Percentiles rank a stretch among this genome's conserved stretches.
Evolutionary conservation across 2,113 vertebrate genomes (phyloP).

Genomic region (Vulpes ferrilata): DNA sequence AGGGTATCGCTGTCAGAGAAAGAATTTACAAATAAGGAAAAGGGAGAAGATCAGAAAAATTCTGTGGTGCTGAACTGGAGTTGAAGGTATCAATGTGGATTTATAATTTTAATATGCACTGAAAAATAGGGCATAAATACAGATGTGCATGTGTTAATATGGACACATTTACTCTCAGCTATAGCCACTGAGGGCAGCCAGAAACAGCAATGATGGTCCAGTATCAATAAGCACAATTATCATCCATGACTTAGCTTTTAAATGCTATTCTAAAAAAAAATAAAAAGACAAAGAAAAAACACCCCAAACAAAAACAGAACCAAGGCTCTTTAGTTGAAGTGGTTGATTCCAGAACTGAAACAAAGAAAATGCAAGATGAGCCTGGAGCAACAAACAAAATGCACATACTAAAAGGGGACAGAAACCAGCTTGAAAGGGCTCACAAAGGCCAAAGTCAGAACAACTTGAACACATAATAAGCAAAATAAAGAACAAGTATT

Average conservation of each 20-base stretch:
- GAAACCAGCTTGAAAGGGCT: background rate
- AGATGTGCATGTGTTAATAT: no score
- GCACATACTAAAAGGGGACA: background rate
- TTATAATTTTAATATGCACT: background rate
- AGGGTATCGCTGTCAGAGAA: background rate
- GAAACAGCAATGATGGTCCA: background rate
- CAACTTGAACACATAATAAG: background rate
- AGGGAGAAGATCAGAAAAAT: background rate
- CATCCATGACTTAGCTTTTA: background rate
- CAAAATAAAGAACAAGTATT: background rate
- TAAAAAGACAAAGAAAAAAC: background rate
- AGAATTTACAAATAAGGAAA: background rate
- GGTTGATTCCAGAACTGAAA: background rate
- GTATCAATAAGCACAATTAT: background rate
- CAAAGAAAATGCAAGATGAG: background rate
- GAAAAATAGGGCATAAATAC: background rate
- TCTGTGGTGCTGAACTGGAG: background rate
- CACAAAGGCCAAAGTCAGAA: background rate
- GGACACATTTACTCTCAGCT: no score
- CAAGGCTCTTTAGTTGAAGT: background rate
- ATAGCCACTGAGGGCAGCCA: no score
- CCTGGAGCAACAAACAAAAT: background rate
- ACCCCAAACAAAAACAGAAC: background rate
- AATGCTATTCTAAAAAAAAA: background rate
- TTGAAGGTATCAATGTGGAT: background rate